Base-by-base conservation (phyloP, 2,113 vertebrate species). In the Dicerorhinus sumatrensis region DNA sequence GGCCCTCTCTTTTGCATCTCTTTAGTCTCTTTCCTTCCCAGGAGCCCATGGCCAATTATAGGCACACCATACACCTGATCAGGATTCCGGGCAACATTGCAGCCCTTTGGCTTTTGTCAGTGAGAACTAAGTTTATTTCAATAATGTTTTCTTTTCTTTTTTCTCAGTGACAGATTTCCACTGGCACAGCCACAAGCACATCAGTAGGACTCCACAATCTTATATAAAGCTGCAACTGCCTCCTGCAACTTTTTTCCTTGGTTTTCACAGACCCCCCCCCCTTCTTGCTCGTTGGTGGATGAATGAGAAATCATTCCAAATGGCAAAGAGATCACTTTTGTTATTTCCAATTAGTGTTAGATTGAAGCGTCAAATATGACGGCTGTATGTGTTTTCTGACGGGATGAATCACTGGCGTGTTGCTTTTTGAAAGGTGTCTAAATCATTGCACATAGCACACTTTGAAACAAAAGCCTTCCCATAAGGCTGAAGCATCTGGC, bases 101-200 rank as follows among this genome's bases (percentile, higher is more conserved):
- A 90, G 90, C 25, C 20, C 25, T 94, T 80, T 87, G 77, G 72
- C 73, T 86, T 94, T 73, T 93, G 54, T 86, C 33, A 6, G 63
- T 63, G 75, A 96, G 92, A 94, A 89, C 48, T 4, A 93, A 70
- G 70, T 94, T 96, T 79, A 85, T 85, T 65, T 93, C 63, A 82
- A 33, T 48, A 83, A 80, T 25, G 70, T 90, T 82, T 95, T 67
- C 5, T 56, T 84, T 95, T 39, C 18, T 70, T 67, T 96, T 80
- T 85, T 73, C 77, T 96, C 76, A 31, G 63, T n/a, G 69, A 83
- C 79, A 87, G 82, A 94, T 86, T 92, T 93, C 67, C 82, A 79
- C 42, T 65, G 67, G 75, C 73, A 82, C 21, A 91, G 89, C 60
- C 48, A 39, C 20, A 29, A n/a, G 46, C 73, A 76, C 56, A 29